These are phyloP conservation scores for Sturmia bella DNA, from an alignment of 2,888 invertebrate species.

Conservation along the genomic window DNA sequence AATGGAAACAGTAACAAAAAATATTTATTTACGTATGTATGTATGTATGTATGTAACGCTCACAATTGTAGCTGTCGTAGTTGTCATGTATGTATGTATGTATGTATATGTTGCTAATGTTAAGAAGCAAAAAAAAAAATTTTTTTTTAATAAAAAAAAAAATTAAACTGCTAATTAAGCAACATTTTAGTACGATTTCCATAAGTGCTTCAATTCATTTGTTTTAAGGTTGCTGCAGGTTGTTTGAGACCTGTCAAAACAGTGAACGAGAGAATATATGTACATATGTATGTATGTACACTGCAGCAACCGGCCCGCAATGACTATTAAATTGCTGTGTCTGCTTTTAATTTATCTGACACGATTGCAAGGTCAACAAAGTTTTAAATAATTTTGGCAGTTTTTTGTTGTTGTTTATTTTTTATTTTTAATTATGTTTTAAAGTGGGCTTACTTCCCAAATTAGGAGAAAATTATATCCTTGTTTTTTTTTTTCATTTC, in stretches of 20 bases:
- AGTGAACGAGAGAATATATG: conserved; percentile 2
- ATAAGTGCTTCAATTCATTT: conserved; percentile 9
- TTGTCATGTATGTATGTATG: background rate
- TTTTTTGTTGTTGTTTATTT: background rate
- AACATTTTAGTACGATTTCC: conserved; percentile 35
- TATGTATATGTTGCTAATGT: conserved; percentile 27
- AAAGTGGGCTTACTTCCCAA: conserved; percentile 23
- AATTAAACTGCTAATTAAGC: conserved; percentile 55
- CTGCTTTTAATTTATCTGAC: background rate
- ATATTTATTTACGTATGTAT: no score
- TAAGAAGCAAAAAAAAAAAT: conserved; percentile 1
- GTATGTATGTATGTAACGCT: background rate
- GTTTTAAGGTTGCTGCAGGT: conserved; percentile 24
- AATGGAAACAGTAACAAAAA: conserved; percentile 19
- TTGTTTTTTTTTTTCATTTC: conserved; percentile 1
- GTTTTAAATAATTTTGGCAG: conserved; percentile 1
- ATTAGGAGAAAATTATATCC: conserved; percentile 11
- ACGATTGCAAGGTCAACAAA: background rate
- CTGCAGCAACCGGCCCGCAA: conserved; percentile 6
- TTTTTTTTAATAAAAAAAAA: no score
- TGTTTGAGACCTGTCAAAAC: conserved; percentile 24
- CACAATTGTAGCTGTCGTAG: conserved; percentile 14
- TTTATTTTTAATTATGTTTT: background rate
- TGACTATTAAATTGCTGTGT: background rate
- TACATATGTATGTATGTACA: no score